Evolutionary conservation across 2,113 vertebrate species (phyloP).

Genomic region (Psilopogon haemacephalus): DNA sequence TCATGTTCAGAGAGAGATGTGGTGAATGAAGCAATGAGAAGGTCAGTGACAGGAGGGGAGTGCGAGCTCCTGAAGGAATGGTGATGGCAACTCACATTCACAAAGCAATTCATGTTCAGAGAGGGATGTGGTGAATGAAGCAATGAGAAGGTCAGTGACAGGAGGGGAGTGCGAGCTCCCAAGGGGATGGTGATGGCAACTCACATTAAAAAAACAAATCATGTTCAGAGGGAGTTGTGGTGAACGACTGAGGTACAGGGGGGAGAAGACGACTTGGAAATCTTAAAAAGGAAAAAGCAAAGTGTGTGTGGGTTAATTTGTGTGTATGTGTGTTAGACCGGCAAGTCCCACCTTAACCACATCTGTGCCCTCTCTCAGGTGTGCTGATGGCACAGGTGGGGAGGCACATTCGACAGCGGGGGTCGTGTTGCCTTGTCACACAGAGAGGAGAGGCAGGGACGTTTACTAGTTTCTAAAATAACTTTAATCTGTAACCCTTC

Average conservation of each 20-base stretch:
- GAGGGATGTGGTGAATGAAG: too few species aligned
- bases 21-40: too few species aligned
- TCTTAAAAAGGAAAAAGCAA: neutral
- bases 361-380: rapidly evolving
- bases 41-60: too few species aligned
- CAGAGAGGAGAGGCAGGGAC: neutral
- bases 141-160: neutral
- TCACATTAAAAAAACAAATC: neutral
- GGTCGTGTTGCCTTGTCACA: neutral
- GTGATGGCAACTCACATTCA: too few species aligned
- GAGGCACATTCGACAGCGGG: neutral
- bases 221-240: neutral
- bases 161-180: neutral
- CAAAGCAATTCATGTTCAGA: too few species aligned
- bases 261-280: neutral
- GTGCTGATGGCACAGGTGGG: rapidly evolving
- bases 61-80: too few species aligned
- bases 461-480: neutral
- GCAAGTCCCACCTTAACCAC: neutral
- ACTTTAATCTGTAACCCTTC: neutral
- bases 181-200: neutral
- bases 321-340: neutral
- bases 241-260: neutral
- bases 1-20: too few species aligned
- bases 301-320: rapidly evolving